A percentile compares a stretch with the other conserved stretches of the same genome.
Conservation (phyloP, 2,113 vertebrate species). For the Henicopernis longicauda region DNA sequence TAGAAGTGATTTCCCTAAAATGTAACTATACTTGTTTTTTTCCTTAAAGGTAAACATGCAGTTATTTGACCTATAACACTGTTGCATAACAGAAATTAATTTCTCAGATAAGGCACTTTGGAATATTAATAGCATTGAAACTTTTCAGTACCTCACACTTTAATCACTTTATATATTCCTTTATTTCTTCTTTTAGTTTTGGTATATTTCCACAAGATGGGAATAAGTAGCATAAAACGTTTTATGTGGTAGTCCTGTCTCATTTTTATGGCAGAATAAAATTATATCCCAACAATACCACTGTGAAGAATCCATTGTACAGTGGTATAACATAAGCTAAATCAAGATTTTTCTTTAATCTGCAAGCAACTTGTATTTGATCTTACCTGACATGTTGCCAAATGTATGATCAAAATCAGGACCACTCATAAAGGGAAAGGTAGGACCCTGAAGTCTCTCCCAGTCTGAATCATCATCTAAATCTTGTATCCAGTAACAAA, state of each 20-base stretch:
- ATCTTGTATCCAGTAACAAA: conserved; percentile 88
- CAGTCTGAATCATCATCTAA: conserved; percentile 76
- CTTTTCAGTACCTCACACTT: background rate
- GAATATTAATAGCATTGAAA: background rate
- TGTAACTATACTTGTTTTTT: background rate
- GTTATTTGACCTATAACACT: background rate
- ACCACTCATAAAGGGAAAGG: conserved; percentile 71
- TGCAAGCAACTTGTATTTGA: background rate
- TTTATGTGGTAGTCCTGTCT: background rate
- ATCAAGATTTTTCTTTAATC: background rate
- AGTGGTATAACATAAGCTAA: background rate
- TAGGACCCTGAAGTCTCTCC: conserved; percentile 70
- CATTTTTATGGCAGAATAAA: background rate
- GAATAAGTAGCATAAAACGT: background rate
- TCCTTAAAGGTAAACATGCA: background rate
- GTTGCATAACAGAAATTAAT: background rate
- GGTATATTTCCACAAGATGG: background rate
- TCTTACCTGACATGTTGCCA: conserved; percentile 82
- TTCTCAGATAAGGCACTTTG: background rate
- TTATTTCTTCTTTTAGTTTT: background rate
- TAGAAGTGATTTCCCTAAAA: background rate
- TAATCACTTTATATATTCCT: background rate
- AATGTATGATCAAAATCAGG: conserved; percentile 87
- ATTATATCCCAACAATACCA: background rate
- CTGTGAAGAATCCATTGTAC: background rate